phyloP scores from a whole-genome alignment of 2,797 vertebrate species.

The Menidia menidia region DNA sequence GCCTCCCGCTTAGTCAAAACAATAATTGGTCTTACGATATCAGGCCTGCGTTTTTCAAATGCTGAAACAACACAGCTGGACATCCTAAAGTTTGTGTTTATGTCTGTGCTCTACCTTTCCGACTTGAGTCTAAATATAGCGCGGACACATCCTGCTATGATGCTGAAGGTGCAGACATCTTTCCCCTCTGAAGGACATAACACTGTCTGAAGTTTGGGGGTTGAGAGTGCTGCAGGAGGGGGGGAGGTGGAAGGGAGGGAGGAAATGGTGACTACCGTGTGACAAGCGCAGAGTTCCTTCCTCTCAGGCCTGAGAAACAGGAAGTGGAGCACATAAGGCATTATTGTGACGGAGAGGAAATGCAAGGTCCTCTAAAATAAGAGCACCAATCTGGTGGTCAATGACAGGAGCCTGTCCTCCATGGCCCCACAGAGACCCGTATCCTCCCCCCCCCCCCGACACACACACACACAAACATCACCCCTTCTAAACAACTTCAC shows the following conservation, averaged over 20 bases:
- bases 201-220: conserved; percentile 80
- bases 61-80: conserved; percentile 81
- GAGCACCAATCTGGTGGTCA: conserved; percentile 80
- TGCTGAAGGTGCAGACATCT: conserved; percentile 81
- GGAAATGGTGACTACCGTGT: conserved; percentile 85
- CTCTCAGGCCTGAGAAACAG: conserved; percentile 86
- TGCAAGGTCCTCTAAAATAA: conserved; percentile 85
- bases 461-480: neutral
- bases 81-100: conserved; percentile 84
- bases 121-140: conserved; percentile 77
- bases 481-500: conserved; percentile 23
- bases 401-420: conserved; percentile 75
- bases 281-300: conserved; percentile 86
- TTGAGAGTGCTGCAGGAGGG: conserved; percentile 17
- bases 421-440: conserved; percentile 59
- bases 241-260: conserved; percentile 48
- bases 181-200: conserved; percentile 80
- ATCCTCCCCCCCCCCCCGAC: neutral
- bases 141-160: conserved; percentile 76
- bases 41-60: conserved; percentile 68
- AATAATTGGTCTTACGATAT: conserved; percentile 51
- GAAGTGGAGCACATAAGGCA: conserved; percentile 83
- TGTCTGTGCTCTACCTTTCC: conserved; percentile 82
- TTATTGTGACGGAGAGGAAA: conserved; percentile 88
- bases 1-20: conserved; percentile 69